Percentiles rank a stretch among this genome's conserved stretches.
Evolutionary conservation across 2,888 invertebrate genomes (phyloP).

Genomic region (Resseliella maxima): DNA sequence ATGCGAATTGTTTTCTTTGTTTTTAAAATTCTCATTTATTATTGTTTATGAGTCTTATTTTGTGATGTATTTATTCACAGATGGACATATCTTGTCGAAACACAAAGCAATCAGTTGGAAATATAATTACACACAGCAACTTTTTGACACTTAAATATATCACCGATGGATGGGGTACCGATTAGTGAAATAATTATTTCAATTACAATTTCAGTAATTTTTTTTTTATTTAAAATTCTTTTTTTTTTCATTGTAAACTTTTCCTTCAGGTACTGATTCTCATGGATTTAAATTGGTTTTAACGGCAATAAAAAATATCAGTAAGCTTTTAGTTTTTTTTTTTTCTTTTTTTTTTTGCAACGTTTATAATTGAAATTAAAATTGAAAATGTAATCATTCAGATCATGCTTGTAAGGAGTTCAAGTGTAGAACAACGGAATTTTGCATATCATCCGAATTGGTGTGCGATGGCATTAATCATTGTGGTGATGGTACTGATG

Average conservation of each 20-base stretch:
- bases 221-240: too few species aligned
- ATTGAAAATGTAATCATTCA: too few species aligned
- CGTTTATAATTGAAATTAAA: too few species aligned
- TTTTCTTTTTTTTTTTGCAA: not conserved
- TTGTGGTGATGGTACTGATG: slow-evolving; percentile 94
- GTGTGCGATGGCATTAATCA: slow-evolving; percentile 94
- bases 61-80: not conserved
- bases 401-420: slow-evolving; percentile 91
- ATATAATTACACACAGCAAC: slow-evolving; percentile 13
- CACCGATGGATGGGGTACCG: slow-evolving; percentile 16
- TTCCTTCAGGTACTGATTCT: too few species aligned
- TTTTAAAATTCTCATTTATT: not conserved
- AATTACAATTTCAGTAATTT: too few species aligned
- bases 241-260: too few species aligned
- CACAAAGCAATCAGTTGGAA: slow-evolving; percentile 40
- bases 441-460: slow-evolving; percentile 91
- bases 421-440: slow-evolving; percentile 85
- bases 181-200: too few species aligned
- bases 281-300: slow-evolving; percentile 13
- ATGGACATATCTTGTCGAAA: slow-evolving; percentile 44
- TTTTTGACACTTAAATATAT: slow-evolving; percentile 3
- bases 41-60: not conserved
- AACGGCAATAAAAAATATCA: slow-evolving; percentile 11
- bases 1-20: not conserved
- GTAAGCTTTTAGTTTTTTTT: not conserved